Evolutionary conservation across 2,113 vertebrate genomes (phyloP).

Genomic region (Hoplias malabaricus): DNA sequence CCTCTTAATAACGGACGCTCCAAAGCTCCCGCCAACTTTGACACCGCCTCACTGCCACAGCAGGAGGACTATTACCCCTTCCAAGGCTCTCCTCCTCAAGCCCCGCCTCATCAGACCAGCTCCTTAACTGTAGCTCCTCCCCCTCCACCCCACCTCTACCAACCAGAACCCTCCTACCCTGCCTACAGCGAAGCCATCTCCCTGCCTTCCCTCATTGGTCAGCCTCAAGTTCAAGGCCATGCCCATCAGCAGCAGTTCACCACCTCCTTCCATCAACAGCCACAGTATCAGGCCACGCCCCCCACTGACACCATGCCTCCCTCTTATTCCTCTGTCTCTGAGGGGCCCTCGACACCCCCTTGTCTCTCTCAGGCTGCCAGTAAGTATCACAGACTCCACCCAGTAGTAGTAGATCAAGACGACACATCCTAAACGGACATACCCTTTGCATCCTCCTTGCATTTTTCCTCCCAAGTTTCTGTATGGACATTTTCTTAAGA

Average conservation of each 20-base stretch:
- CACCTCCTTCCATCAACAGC: constrained; percentile 69
- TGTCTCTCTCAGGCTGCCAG: constrained; percentile 83
- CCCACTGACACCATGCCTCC: constrained; percentile 76
- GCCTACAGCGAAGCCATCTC: constrained; percentile 71
- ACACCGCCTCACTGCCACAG: constrained; percentile 62
- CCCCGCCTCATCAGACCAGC: constrained; percentile 57
- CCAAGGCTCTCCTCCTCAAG: constrained; percentile 62
- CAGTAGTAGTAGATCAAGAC: background rate
- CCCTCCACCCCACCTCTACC: constrained; percentile 46
- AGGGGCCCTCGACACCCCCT: constrained; percentile 82
- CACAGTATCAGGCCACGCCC: constrained; percentile 75
- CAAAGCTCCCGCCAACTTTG: constrained; percentile 65
- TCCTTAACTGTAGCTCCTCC: constrained; percentile 37
- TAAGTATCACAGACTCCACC: constrained; percentile 78
- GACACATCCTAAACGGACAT: no score
- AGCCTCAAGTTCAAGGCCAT: constrained; percentile 60
- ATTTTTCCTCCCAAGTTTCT: no score
- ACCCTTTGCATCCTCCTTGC: no score
- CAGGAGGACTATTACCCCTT: constrained; percentile 68
- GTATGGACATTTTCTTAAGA: no score
- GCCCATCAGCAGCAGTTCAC: constrained; percentile 64
- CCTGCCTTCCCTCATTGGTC: constrained; percentile 63
- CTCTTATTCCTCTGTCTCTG: constrained; percentile 82
- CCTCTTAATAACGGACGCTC: constrained; percentile 66
- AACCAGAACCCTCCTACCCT: constrained; percentile 24